Evolutionary conservation across 2,888 invertebrate species (phyloP).

Genomic region (Gnatocerus cornutus): DNA sequence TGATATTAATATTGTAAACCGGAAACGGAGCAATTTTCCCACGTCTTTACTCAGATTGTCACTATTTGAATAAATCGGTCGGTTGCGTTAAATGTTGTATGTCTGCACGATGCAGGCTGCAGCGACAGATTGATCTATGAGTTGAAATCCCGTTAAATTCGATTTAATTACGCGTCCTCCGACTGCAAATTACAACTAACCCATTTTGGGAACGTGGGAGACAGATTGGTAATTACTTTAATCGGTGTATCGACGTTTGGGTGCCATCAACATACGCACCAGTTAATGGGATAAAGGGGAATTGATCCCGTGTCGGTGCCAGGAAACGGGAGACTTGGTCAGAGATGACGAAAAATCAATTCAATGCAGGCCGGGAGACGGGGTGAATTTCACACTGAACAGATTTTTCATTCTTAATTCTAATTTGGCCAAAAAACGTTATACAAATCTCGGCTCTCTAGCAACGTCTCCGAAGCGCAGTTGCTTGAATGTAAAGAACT

Average conservation of each 20-base stretch:
- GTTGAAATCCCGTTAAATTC: conserved; percentile 39
- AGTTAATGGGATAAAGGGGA: conserved; percentile 11
- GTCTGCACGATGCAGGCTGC: conserved; percentile 13
- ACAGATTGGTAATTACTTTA: conserved; percentile 32
- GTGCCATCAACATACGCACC: conserved; percentile 15
- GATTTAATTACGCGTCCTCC: conserved; percentile 39
- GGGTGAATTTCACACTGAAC: too few species aligned
- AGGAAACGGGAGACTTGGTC: too few species aligned
- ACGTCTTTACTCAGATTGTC: conserved; percentile 11
- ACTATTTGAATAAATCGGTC: conserved; percentile 35
- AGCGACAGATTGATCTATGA: conserved; percentile 33
- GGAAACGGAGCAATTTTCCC: conserved; percentile 40
- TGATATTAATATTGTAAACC: conserved; percentile 22
- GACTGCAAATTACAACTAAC: conserved; percentile 37
- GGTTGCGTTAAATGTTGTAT: conserved; percentile 3
- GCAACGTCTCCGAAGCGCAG: too few species aligned
- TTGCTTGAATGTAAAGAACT: too few species aligned
- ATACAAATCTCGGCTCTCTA: too few species aligned
- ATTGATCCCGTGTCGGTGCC: background rate
- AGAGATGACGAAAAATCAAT: too few species aligned
- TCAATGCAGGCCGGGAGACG: too few species aligned
- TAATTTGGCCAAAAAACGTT: too few species aligned
- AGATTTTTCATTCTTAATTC: too few species aligned
- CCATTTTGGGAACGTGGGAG: conserved; percentile 38
- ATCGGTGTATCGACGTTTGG: conserved; percentile 30